Conservation (phyloP, 2,113 vertebrate species). For the Anarhynchus alexandrinus region DNA sequence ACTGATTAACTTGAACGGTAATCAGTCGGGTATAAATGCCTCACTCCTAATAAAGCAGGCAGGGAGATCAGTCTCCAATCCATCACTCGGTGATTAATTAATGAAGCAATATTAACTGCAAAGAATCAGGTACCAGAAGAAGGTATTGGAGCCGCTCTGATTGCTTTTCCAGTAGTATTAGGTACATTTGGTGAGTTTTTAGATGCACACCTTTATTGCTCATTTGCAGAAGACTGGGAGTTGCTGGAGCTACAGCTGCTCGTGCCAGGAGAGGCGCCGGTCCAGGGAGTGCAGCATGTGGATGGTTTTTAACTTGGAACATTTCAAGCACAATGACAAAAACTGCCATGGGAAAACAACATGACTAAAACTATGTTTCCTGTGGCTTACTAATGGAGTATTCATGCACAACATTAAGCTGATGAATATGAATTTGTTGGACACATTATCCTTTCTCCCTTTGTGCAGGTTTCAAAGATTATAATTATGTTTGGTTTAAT, state of each 20-base stretch:
- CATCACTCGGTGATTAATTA: neutral
- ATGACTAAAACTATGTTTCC: neutral
- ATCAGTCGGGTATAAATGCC: neutral
- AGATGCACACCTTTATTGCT: neutral
- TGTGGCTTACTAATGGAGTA: slow-evolving; percentile 37
- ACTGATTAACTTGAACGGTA: neutral
- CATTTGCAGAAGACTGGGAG: neutral
- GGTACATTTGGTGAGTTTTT: neutral
- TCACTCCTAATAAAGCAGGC: neutral
- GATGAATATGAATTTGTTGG: slow-evolving; percentile 29
- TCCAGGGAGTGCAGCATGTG: neutral
- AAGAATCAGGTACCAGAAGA: neutral
- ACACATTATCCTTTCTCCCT: slow-evolving; percentile 15
- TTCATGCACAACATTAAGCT: slow-evolving; percentile 26
- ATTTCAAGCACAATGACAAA: slow-evolving; percentile 16
- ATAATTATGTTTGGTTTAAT: slow-evolving; percentile 44
- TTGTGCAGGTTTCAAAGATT: slow-evolving; percentile 25
- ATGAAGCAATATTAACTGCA: neutral
- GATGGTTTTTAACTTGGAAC: neutral
- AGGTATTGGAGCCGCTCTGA: neutral
- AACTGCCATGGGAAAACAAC: slow-evolving; percentile 23
- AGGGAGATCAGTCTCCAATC: neutral
- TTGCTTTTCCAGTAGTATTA: neutral
- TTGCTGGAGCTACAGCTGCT: neutral
- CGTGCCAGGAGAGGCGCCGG: neutral